Percentiles rank a stretch among this genome's conserved stretches.
phyloP scores from a whole-genome alignment of 1,140 invertebrate genomes.

The Brachionus rotundiformis region DNA sequence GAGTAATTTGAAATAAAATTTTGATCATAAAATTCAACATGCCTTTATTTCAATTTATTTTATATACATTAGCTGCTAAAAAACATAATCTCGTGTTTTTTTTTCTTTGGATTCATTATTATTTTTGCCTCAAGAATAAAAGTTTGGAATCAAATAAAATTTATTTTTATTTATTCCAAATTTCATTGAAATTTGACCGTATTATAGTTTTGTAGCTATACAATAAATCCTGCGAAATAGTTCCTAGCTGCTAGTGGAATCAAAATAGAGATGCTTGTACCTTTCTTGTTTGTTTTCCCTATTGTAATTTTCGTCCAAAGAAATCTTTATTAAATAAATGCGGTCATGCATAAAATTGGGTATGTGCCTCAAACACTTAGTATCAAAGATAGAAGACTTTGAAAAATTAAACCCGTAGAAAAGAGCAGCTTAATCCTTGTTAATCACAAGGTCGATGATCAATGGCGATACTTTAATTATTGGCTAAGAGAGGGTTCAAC shows the following conservation, averaged over 20 bases:
- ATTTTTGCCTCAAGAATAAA: neutral
- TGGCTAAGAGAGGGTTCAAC: slow-evolving; percentile 6
- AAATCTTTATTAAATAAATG: neutral
- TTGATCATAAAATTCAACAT: too few relatives aligned
- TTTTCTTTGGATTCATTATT: neutral
- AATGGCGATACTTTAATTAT: neutral
- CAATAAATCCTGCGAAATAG: too few relatives aligned
- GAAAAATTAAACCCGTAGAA: neutral
- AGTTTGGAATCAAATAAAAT: neutral
- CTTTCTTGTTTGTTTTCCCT: neutral
- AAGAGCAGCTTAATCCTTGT: slow-evolving; percentile 11
- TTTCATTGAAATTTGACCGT: neutral
- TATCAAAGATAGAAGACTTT: neutral
- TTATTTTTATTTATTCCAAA: neutral
- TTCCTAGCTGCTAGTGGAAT: neutral
- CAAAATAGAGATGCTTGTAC: neutral
- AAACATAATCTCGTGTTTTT: neutral
- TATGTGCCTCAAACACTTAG: neutral
- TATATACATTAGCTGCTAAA: neutral
- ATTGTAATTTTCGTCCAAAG: neutral
- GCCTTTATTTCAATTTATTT: neutral
- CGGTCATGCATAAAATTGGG: neutral
- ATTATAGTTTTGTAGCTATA: too few relatives aligned
- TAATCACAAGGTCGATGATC: slow-evolving; percentile 21
- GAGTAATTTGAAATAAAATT: too few relatives aligned